Conservation (phyloP, 1,140 invertebrate genomes). For the Meloidogyne hapla region DNA sequence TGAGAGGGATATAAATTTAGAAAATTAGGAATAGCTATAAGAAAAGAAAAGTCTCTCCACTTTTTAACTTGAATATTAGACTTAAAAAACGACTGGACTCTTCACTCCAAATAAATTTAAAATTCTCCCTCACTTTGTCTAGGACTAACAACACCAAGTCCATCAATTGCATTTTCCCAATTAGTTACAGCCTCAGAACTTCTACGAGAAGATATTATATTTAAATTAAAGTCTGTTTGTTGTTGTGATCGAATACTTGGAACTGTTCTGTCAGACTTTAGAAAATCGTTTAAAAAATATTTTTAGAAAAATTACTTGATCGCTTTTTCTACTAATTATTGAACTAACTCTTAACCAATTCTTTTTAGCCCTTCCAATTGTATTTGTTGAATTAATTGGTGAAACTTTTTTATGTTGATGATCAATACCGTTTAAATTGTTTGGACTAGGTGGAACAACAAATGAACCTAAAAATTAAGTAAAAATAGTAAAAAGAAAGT, state of each 20-base stretch:
- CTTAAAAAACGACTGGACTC: too few species aligned
- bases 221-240: background rate
- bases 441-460: background rate
- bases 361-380: background rate
- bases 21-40: background rate
- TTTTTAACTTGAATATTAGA: too few species aligned
- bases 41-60: background rate
- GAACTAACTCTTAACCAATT: constrained; percentile 10
- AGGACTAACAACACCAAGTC: constrained; percentile 21
- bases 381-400: background rate
- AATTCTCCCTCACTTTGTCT: background rate
- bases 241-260: background rate
- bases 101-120: background rate
- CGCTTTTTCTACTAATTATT: background rate
- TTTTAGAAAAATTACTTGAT: background rate
- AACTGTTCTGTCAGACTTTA: background rate
- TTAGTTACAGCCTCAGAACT: constrained; percentile 19
- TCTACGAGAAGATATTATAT: constrained; percentile 3
- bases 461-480: constrained; percentile 9
- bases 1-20: background rate
- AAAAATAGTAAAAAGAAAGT: background rate
- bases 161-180: constrained; percentile 26
- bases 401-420: constrained; percentile 5
- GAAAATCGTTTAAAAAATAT: constrained; percentile 11
- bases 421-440: background rate